phyloP scores from a whole-genome alignment of 2,888 invertebrate genomes.

The Tigriopus californicus region DNA sequence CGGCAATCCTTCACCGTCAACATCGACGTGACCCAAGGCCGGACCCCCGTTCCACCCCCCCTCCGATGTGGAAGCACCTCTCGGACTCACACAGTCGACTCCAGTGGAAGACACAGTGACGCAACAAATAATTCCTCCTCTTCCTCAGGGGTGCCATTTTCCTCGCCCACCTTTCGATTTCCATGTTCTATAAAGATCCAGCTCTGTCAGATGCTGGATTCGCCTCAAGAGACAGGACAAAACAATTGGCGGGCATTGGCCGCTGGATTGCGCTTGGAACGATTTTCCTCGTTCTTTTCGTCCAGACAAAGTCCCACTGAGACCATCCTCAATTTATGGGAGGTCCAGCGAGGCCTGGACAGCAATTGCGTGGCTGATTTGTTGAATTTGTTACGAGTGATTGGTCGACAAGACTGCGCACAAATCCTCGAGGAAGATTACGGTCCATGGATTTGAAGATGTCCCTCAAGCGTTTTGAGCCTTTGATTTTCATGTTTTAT shows the following conservation, averaged over 20 bases:
- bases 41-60: not conserved
- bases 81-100: not conserved
- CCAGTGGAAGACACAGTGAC: not conserved
- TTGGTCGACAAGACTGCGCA: slow-evolving; percentile 69
- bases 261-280: slow-evolving; percentile 66
- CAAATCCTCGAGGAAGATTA: slow-evolving; percentile 52
- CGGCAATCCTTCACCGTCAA: not conserved
- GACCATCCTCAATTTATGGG: slow-evolving; percentile 84
- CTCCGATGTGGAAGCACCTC: not conserved
- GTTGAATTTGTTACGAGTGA: slow-evolving; percentile 60
- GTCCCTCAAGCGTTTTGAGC: too few relatives aligned
- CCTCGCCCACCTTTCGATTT: not conserved
- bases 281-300: slow-evolving; percentile 88
- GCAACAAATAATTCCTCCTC: not conserved
- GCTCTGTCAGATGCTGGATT: not conserved
- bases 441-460: slow-evolving; percentile 28
- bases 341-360: slow-evolving; percentile 59
- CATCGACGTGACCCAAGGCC: not conserved
- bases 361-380: slow-evolving; percentile 43
- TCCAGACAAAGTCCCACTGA: slow-evolving; percentile 89
- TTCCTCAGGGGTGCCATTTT: not conserved
- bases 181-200: not conserved
- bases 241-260: slow-evolving; percentile 92
- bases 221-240: slow-evolving; percentile 61
- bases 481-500: too few relatives aligned